Base-by-base conservation (phyloP, 2,888 invertebrate species). In the Dexiosoma caninum region DNA sequence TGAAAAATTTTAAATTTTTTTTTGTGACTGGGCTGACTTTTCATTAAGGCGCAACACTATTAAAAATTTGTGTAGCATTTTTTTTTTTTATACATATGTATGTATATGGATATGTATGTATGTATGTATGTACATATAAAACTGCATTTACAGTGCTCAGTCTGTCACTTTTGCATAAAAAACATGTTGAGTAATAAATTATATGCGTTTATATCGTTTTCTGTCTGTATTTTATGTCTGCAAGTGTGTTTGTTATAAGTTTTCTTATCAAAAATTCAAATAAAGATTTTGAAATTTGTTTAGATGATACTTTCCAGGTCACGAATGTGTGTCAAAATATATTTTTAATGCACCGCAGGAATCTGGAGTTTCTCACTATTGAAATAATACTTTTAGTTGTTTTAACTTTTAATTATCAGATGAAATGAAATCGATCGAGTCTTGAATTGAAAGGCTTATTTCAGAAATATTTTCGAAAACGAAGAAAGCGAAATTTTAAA, bases 1-100 rank as follows among this genome's bases (percentile, higher is more conserved):
- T 86, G 88, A 87, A 87, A 51, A 64, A 87, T 88, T 84, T 82
- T 53, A 81, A 78, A 81, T 70, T 81, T 75, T 69, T 66, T 59
- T 55, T 30, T 71, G 23, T 44, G 69, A 77, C 62, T 76, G 27
- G 60, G 23, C 72, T 72, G 55, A 78, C 78, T 78, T 78, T 81
- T 40, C 74, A 67, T 71, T 75, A 53, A 55, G 49, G 64, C n/a
- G n/a, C 77, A 69, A 59, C 55, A 71, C 37, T 46, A 76, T 55
- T 9, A 49, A 27, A n/a, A 6, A 44, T 10, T 10, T 44, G 44
- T 42, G 21, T 55, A 57, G 46, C 21, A 9, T 27, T 27, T 49
- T 30, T 16, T 49, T 57, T 44, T 40, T 66, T 32, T 64, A 2
- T n/a, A n/a, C n/a, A 27, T 27, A 27, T 3, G 27, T 5, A 27